Conservation (phyloP, 37 sponge, comb jelly and placozoan genomes). For the Tethya wilhelma region DNA sequence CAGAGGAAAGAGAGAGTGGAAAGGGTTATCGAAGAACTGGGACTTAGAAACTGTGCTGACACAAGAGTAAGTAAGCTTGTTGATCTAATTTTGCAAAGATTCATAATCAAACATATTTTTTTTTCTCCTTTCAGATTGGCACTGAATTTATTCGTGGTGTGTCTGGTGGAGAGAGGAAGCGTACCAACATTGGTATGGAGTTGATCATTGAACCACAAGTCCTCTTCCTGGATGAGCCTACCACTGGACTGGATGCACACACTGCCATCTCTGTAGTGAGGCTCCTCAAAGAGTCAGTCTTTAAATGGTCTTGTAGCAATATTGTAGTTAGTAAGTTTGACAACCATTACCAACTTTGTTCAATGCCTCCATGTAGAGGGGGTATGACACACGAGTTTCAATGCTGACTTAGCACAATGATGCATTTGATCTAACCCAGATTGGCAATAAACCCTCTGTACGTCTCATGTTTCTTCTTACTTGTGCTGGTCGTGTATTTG, state of each 20-base stretch:
- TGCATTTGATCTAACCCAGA: no score
- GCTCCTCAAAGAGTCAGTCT: constrained; percentile 49
- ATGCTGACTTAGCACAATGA: no score
- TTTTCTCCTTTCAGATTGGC: constrained; percentile 52
- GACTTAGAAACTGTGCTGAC: constrained; percentile 56
- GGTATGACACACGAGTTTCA: no score
- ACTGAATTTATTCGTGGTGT: constrained; percentile 74
- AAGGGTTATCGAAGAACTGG: constrained; percentile 71
- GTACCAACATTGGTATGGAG: constrained; percentile 85
- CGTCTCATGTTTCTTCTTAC: no score
- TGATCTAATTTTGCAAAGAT: neutral
- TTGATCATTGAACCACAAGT: constrained; percentile 68
- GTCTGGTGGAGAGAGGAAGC: constrained; percentile 81
- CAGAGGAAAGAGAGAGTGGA: constrained; percentile 57
- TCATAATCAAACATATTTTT: neutral
- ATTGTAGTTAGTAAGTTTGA: neutral
- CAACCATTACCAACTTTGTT: neutral
- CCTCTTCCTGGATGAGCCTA: constrained; percentile 76
- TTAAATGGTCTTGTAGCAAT: neutral
- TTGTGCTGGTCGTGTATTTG: no score
- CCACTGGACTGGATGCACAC: constrained; percentile 79
- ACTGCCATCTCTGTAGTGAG: constrained; percentile 71
- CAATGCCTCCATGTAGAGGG: no score
- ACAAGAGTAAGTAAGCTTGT: constrained; percentile 34
- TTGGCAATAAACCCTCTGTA: no score